Base-by-base conservation (phyloP, 92 coral and sea anemone genomes). In the Phenganax stokvisi region DNA sequence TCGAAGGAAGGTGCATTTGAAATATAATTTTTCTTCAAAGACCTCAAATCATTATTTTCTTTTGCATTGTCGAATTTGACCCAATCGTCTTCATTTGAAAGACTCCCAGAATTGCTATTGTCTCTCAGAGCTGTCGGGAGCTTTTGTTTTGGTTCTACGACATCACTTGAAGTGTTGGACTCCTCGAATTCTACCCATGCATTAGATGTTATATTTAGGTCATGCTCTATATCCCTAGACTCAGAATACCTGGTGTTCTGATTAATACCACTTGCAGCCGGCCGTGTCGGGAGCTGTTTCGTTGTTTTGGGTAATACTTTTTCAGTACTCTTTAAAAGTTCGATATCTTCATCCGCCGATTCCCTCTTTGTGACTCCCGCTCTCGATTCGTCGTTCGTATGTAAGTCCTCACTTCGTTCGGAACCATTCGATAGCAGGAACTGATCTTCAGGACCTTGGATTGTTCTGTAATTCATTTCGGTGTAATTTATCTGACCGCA, bases 401-500 rank as follows among this genome's bases (percentile, higher is more conserved):
- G 12, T 0, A 30, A 76, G 60, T 79, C 69, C 51, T 79, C 74
- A n/a, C 31, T 20, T 51, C 56, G 51, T 67, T 47, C 27, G 15
- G 20, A 56, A 10, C 59, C 29, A 53, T 25, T 30, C 0, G 60
- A n/a, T 51, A 79, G 53, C 83, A 79, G 51, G 47, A 65, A n/a
- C 30, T 79, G 73, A 59, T 64, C 61, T 27, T 79, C 83, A 16
- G 60, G 72, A 30, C 52, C 57, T 27, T 68, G 67, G 37, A 52
- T 25, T 79, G 83, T 63, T 79, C 30, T 79, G 63, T 79, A 63
- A 79, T 79, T 79, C 83, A 79, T 79, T 65, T 51, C 74, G 53
- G 54, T 17, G 8, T 64, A 79, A 79, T 68, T 68, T 68, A 68
- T 29, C 52, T 68, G 13, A 68, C 73, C 73, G 54, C 73, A 68